phyloP scores from a whole-genome alignment of 2,113 vertebrate genomes.

The Fukomys damarensis region DNA sequence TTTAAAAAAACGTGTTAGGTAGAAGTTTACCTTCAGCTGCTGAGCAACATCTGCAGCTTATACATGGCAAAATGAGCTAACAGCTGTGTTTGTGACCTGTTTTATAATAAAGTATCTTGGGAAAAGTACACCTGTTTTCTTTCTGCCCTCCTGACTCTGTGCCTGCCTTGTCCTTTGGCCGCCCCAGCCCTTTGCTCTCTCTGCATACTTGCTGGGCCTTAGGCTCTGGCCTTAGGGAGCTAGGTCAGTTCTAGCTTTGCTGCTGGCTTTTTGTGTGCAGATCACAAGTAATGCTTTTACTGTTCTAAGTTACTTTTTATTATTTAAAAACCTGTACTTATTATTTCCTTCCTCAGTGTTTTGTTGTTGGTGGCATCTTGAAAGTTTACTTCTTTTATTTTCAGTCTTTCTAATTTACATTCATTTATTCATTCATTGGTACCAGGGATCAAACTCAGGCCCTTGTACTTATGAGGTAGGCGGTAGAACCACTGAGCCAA shows the following conservation, averaged over 20 bases:
- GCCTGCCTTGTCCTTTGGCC: background rate
- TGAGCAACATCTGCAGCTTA: background rate
- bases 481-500: too few relatives aligned
- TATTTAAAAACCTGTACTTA: background rate
- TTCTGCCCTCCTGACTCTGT: background rate
- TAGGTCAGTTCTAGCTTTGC: background rate
- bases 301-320: background rate
- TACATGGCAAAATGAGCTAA: background rate
- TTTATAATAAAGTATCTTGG: background rate
- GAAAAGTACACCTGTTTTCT: background rate
- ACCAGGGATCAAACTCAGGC: too few relatives aligned
- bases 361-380: background rate
- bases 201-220: background rate
- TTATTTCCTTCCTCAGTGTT: background rate
- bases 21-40: background rate
- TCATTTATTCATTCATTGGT: too few relatives aligned
- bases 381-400: background rate
- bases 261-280: background rate
- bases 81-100: background rate
- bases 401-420: background rate
- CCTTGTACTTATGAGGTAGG: too few relatives aligned
- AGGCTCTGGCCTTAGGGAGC: too few relatives aligned
- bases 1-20: background rate
- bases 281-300: background rate
- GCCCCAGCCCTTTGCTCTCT: fast-evolving